phyloP scores from a whole-genome alignment of 2,888 invertebrate species.

The Spicauda simplicius region DNA sequence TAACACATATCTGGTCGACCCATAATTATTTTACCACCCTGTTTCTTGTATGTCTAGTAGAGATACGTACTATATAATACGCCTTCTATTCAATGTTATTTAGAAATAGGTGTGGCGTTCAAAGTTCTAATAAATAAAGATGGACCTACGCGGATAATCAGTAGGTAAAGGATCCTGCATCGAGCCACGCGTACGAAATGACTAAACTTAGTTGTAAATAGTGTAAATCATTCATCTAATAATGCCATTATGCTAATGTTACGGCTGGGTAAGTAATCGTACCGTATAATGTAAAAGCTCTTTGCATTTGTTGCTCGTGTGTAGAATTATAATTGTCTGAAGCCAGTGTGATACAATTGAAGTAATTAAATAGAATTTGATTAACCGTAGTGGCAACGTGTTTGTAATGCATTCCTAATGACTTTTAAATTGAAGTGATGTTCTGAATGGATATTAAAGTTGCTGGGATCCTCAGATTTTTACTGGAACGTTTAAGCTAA shows the following conservation, averaged over 20 bases:
- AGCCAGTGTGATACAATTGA: conserved; percentile 36
- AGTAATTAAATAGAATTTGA: conserved; percentile 36
- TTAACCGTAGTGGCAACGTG: conserved; percentile 23
- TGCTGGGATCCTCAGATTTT: background rate
- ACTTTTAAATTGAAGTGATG: conserved; percentile 10
- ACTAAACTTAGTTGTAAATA: conserved; percentile 29
- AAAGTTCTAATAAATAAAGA: background rate
- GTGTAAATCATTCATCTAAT: conserved; percentile 39
- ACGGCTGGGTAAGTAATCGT: conserved; percentile 34
- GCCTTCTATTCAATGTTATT: no score
- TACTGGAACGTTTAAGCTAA: background rate
- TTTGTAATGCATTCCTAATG: conserved; percentile 14
- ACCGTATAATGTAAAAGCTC: conserved; percentile 37
- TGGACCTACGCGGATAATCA: background rate
- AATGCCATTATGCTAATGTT: conserved; percentile 40
- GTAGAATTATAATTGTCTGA: conserved; percentile 26
- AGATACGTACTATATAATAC: no score
- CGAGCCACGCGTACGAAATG: conserved; percentile 12
- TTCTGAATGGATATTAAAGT: background rate
- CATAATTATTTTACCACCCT: no score
- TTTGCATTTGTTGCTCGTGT: conserved; percentile 34
- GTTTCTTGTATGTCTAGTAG: no score
- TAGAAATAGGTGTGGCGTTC: background rate
- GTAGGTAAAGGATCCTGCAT: background rate
- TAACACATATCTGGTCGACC: no score